Base-by-base conservation (phyloP, 1,140 invertebrate species). In the Drosophila orena region DNA sequence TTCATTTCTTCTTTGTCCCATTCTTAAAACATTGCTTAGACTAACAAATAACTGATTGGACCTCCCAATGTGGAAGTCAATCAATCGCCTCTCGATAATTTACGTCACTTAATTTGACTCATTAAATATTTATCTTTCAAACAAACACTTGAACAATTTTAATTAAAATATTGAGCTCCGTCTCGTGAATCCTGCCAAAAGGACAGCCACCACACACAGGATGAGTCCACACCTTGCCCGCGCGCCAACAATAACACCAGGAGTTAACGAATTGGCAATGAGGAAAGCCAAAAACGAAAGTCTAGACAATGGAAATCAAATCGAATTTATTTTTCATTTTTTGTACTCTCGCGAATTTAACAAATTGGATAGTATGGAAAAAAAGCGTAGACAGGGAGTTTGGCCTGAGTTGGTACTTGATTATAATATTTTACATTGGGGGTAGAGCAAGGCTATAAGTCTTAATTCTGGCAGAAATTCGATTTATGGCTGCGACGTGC, bases 401-500 rank as follows among this genome's bases (percentile, higher is more conserved):
- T 55, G 70, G 30, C 15, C 53, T 59, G 68, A 64, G 76, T 50
- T 66, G 80, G 53, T 62, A 88, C 83, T 84, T 84, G 81, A 84
- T 84, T 84, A 84, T 50, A 80, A 80, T 86, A 78, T 77, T 50
- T 54, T 30, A 42, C 10, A 60, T 46, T 43, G 60, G 58, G 69
- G 62, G 54, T 35, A 35, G 42, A 54, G 56, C 30, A 52, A 34
- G 53, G 79, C 73, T 68, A 90, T 85, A 89, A 91, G 77, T 84
- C 84, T 91, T 91, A 90, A 91, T 81, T 80, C 77, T 86, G 81
- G 65, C 83, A 81, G 79, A 57, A 53, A 54, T 83, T 86, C 83
- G 79, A 92, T 92, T 91, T 92, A 92, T 92, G 83, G 84, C 77
- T 66, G 70, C 79, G 81, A 92, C 91, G 91, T 92, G 91, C 81